A percentile compares a stretch with the other conserved stretches of the same genome.
phyloP scores from a whole-genome alignment of 2,888 invertebrate species.

The Clitarchus hookeri region DNA sequence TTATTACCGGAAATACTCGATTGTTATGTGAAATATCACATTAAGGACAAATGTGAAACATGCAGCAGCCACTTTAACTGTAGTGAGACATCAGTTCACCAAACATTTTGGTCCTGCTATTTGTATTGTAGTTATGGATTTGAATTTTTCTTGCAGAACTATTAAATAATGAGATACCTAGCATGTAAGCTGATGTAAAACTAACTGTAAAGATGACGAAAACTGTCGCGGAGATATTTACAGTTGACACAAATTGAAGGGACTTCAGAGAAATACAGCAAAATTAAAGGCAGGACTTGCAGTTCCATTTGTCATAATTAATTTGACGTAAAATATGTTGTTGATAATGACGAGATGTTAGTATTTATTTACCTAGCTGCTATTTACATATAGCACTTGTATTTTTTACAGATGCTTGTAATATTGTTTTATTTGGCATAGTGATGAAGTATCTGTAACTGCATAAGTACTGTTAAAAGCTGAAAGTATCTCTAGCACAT shows the following conservation, averaged over 20 bases:
- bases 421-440: background rate
- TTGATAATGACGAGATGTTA: background rate
- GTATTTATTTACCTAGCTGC: background rate
- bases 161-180: too few species aligned
- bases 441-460: background rate
- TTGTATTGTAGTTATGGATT: too few species aligned
- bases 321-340: background rate
- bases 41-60: too few species aligned
- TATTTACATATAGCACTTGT: background rate
- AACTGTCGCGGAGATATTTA: background rate
- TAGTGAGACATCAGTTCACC: background rate
- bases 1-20: too few species aligned
- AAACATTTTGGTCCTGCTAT: background rate
- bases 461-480: background rate
- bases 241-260: background rate
- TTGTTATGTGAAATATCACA: too few species aligned
- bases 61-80: too few species aligned
- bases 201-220: background rate
- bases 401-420: background rate
- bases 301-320: background rate
- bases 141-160: too few species aligned
- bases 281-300: conserved; percentile 2
- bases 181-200: too few species aligned
- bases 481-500: background rate
- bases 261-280: background rate